A percentile compares a stretch with the other conserved stretches of the same genome.
phyloP scores from a whole-genome alignment of 1,140 invertebrate genomes.

The Trypoxylus dichotomus region DNA sequence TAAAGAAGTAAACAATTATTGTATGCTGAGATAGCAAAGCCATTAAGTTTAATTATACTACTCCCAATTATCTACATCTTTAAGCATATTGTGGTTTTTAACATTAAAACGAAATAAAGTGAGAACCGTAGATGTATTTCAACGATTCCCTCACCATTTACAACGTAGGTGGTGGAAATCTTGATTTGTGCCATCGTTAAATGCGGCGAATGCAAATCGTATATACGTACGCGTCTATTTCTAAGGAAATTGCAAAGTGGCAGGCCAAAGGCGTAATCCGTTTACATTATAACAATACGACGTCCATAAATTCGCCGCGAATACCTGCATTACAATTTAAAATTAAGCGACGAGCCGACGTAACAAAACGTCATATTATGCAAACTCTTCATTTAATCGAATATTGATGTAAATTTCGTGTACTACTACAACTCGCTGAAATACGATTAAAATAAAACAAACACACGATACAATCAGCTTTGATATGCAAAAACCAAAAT shows the following conservation, averaged over 20 bases:
- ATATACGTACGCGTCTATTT: background rate
- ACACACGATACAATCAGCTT: background rate
- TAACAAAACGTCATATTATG: slow-evolving; percentile 14
- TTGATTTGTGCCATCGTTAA: background rate
- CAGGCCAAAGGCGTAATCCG: background rate
- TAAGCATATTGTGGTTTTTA: too few species aligned
- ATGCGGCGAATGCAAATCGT: background rate
- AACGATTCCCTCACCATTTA: too few species aligned
- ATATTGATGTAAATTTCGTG: slow-evolving; percentile 13
- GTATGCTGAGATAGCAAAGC: too few species aligned
- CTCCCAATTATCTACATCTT: too few species aligned
- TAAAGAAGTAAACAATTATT: too few species aligned
- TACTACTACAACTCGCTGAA: background rate
- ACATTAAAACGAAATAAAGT: too few species aligned
- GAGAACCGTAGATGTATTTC: too few species aligned
- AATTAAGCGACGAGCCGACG: background rate
- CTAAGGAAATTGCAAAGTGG: background rate
- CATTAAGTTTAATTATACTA: too few species aligned
- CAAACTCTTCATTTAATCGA: slow-evolving; percentile 1
- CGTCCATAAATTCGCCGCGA: background rate
- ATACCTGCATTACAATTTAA: slow-evolving; percentile 7
- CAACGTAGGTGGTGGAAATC: background rate
- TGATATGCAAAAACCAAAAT: slow-evolving; percentile 5
- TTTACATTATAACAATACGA: background rate
- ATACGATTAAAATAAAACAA: background rate